Evolutionary conservation across 2,797 vertebrate genomes (phyloP), one percentile per base, ranked within the genome.

Genomic region (Fringilla coelebs): DNA sequence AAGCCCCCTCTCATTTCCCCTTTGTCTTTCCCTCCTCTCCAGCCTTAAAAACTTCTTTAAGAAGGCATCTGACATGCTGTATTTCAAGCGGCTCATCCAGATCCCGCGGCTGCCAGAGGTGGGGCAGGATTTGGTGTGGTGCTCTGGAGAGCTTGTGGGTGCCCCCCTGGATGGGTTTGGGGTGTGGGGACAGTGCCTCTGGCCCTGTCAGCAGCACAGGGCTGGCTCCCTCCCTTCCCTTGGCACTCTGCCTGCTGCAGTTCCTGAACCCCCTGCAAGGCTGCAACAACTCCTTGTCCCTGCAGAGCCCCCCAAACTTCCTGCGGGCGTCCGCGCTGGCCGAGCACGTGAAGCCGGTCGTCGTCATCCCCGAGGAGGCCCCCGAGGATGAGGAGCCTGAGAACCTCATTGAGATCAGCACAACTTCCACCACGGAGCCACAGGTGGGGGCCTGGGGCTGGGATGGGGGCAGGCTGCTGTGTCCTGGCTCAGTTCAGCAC

Each of bases 71-170:
- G 99, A 99, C 96, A 99, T 99, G 99, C 75, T 99, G 62, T 99
- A 98, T 96, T 99, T 99, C 97, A 99, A 99, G 97, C 98, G 99
- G 36, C 98, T 99, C 94, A 99, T 99, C 97, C 99, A 99, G 98
- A 99, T 99, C 81, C 99, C 99, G 14, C 98, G 98, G 89, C 98
- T 99, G 92, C 99, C 99, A 0, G 99, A 99, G 97, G 99, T 99
- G 97, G 1, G 3, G 32, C 8, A 11, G 20, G 19, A 6, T 36
- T 83, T 75, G 7, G 9, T 26, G 34, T 5, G 41, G 17, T 31
- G 68, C 43, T 55, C 68, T 36, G 11, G 32, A 55, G 22, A 76
- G 25, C 9, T 12, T 16, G 20, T 28, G 72, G 22, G 29, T 38
- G 61, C 34, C 45, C n/a, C n/a, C n/a, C n/a, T n/a, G n/a, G n/a